Base-by-base conservation (phyloP, 1,140 invertebrate genomes). In the Drosophila guanche region DNA sequence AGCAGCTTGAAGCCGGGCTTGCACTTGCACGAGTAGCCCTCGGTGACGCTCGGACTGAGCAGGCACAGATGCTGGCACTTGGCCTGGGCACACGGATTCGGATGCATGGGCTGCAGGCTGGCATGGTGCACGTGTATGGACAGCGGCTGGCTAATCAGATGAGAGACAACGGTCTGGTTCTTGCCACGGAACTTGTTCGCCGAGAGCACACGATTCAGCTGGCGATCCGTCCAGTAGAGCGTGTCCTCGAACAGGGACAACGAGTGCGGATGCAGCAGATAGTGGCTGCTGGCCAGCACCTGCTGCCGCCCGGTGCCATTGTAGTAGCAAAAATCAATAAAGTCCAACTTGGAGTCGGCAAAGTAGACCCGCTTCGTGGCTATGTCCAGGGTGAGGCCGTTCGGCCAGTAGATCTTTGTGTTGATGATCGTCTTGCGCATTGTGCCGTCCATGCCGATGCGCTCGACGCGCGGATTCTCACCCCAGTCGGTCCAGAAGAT, bases 401-500 rank as follows among this genome's bases (percentile, higher is more conserved):
- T 99, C 0, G 98, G 98, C 98, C 98, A 99, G 92, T 98, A 99
- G 22, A 99, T 98, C 89, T 99, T 99, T 0, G 97, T 98, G 14
- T 94, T 96, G 22, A 99, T 97, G 23, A 99, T 98, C 0, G 95
- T 95, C 12, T 93, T 94, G 7, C 98, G 93, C 76, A 96, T 95
- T 0, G 94, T 95, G 0, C 98, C 98, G 89, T 99, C 98, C 96
- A 99, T 97, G 20, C 98, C 98, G 6, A 98, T 95, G 62, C 98
- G 92, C 92, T 99, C 98, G 59, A 99, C 98, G 2, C 98, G 92
- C 2, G 98, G 98, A 92, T 99, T 97, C 90, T 99, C 98, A 46
- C 98, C 98, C 98, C 98, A 99, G 90, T 99, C 98, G 0, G 97
- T 98, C 98, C 98, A 99, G 92, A 99, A 99, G 12, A 99, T 92